These are phyloP conservation scores for Allophyes oxyacanthae DNA, from an alignment of 2,888 invertebrate genomes.

Conservation along the genomic window DNA sequence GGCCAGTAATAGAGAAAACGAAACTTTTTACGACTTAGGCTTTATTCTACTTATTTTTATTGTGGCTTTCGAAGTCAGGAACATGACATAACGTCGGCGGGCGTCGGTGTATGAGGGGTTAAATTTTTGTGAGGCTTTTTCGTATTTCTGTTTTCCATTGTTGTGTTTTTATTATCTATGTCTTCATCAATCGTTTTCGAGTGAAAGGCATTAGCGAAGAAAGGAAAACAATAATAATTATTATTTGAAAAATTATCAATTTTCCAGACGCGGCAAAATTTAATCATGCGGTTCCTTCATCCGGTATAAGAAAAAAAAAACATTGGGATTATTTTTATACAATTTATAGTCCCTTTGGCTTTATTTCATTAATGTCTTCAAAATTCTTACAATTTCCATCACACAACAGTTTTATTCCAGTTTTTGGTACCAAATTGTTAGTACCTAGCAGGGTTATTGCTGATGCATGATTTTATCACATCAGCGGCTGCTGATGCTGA, in stretches of 20 bases:
- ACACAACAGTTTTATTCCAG: slow-evolving; percentile 1
- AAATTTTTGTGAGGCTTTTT: slow-evolving; percentile 12
- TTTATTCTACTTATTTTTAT: slow-evolving; percentile 42
- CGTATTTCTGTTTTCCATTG: slow-evolving; percentile 27
- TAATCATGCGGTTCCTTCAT: slow-evolving; percentile 48
- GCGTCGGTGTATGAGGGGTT: slow-evolving; percentile 5
- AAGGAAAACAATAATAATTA: too few relatives aligned
- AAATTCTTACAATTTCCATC: too few relatives aligned
- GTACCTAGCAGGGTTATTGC: too few relatives aligned
- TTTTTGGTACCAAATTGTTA: too few relatives aligned
- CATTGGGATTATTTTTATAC: not conserved
- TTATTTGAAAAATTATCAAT: slow-evolving; percentile 60
- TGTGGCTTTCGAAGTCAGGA: slow-evolving; percentile 25
- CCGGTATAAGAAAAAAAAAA: slow-evolving; percentile 16
- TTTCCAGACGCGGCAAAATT: slow-evolving; percentile 46
- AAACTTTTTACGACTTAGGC: slow-evolving; percentile 45
- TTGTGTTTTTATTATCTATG: slow-evolving; percentile 33
- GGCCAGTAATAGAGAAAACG: slow-evolving; percentile 23
- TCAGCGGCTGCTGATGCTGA: too few relatives aligned
- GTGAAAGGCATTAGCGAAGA: slow-evolving; percentile 36
- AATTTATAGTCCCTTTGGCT: too few relatives aligned
- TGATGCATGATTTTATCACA: too few relatives aligned
- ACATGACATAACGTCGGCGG: slow-evolving; percentile 2
- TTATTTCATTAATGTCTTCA: too few relatives aligned
- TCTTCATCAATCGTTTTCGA: slow-evolving; percentile 29